A percentile compares a stretch with the other conserved stretches of the same genome.
These are phyloP conservation scores for Eumaeus atala DNA, from an alignment of 1,140 invertebrate species.

Conservation along the genomic window DNA sequence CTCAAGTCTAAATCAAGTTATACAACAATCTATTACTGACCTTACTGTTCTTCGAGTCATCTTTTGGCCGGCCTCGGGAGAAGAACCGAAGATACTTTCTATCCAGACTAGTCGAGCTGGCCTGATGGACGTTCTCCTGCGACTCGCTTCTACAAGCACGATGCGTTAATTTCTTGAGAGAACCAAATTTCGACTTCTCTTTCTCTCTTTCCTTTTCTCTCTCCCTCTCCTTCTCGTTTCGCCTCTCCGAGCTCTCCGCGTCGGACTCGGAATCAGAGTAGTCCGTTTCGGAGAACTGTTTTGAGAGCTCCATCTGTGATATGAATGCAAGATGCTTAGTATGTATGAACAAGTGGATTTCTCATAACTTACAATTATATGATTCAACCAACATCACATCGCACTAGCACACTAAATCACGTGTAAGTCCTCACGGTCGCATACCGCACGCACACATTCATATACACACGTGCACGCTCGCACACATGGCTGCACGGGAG, in stretches of 20 bases:
- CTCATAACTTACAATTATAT: no score
- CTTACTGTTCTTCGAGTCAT: conserved; percentile 46
- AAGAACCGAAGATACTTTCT: conserved; percentile 80
- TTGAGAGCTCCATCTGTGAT: conserved; percentile 46
- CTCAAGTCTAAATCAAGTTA: no score
- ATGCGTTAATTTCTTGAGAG: conserved; percentile 50
- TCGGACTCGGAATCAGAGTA: conserved; percentile 80
- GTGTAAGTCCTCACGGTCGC: no score
- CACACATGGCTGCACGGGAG: no score
- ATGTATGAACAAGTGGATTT: no score
- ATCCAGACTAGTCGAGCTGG: conserved; percentile 79
- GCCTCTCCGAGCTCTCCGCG: conserved; percentile 33
- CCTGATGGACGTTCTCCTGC: conserved; percentile 70
- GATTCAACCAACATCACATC: no score
- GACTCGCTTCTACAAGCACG: conserved; percentile 52
- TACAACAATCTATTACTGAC: conserved; percentile 14
- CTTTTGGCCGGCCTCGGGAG: conserved; percentile 49
- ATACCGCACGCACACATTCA: no score
- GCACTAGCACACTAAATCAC: no score
- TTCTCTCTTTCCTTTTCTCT: conserved; percentile 52
- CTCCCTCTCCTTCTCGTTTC: conserved; percentile 39
- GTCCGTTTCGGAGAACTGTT: conserved; percentile 87
- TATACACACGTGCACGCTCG: no score
- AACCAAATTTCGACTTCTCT: conserved; percentile 61
- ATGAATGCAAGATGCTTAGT: conserved; percentile 23